These are phyloP conservation scores for Mycetomoellerius zeteki DNA, from an alignment of 1,140 invertebrate species.

Conservation along the genomic window DNA sequence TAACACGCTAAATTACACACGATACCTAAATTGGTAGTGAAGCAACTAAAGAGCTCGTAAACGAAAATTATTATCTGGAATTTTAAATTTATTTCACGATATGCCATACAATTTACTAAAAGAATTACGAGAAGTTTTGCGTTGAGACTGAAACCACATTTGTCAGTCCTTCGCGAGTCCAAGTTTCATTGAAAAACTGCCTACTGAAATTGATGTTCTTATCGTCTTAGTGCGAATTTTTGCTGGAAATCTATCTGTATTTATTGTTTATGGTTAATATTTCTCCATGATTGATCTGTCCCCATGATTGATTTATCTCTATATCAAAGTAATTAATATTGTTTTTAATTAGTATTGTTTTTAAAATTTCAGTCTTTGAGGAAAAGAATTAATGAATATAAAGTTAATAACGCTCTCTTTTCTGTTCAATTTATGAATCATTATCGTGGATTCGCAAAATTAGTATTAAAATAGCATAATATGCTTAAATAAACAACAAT, in stretches of 20 bases:
- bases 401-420: background rate
- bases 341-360: too few species aligned
- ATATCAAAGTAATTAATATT: background rate
- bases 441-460: background rate
- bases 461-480: too few species aligned
- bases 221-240: slow-evolving; percentile 12
- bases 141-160: background rate
- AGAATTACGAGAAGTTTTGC: background rate
- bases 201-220: slow-evolving; percentile 12
- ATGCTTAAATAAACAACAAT: too few species aligned
- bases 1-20: slow-evolving; percentile 31
- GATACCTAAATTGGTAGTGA: background rate
- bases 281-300: slow-evolving; percentile 7
- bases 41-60: slow-evolving; percentile 1
- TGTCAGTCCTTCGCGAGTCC: background rate
- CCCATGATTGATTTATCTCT: slow-evolving; percentile 20
- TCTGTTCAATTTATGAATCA: slow-evolving; percentile 7
- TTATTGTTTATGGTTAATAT: background rate
- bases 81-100: background rate
- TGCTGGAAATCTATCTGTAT: slow-evolving; percentile 1
- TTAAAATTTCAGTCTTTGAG: background rate
- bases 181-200: background rate
- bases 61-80: background rate
- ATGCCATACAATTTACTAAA: background rate
- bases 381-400: background rate